These are phyloP conservation scores for Papilio polyxenes DNA, from an alignment of 1,140 invertebrate genomes.

Conservation along the genomic window DNA sequence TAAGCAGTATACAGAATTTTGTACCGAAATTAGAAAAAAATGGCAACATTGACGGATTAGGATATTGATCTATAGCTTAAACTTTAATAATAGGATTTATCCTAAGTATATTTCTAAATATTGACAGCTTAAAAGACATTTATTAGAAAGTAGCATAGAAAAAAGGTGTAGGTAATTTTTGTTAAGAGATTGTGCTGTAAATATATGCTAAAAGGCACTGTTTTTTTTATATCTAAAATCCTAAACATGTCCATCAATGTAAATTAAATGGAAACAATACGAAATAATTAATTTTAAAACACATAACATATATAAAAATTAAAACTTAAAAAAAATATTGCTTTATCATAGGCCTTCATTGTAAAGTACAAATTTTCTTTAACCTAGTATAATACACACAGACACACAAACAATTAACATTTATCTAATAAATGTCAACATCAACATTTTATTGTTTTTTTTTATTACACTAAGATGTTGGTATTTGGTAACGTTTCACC, in stretches of 20 bases:
- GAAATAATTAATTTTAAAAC: too few relatives aligned
- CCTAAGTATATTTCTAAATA: neutral
- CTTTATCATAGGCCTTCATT: neutral
- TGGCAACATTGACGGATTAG: too few relatives aligned
- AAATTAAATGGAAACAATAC: neutral
- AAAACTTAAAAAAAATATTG: neutral
- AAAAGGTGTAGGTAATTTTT: neutral
- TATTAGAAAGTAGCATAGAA: constrained; percentile 1
- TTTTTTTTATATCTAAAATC: constrained; percentile 14
- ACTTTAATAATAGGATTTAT: too few relatives aligned
- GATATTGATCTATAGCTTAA: too few relatives aligned
- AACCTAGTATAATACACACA: neutral
- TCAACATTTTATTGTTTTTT: too few relatives aligned
- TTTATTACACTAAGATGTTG: neutral
- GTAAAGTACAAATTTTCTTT: neutral
- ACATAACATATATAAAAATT: neutral
- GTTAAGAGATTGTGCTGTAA: neutral
- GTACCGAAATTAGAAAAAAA: neutral
- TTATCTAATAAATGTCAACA: neutral
- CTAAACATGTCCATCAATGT: neutral
- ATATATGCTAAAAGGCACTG: neutral
- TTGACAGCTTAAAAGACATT: neutral
- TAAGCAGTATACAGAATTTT: neutral
- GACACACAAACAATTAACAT: neutral
- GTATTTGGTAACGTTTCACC: neutral